A percentile compares a stretch with the other conserved stretches of the same genome.
Evolutionary conservation across 2,797 vertebrate species (phyloP).

Genomic region (Tangara arthus): DNA sequence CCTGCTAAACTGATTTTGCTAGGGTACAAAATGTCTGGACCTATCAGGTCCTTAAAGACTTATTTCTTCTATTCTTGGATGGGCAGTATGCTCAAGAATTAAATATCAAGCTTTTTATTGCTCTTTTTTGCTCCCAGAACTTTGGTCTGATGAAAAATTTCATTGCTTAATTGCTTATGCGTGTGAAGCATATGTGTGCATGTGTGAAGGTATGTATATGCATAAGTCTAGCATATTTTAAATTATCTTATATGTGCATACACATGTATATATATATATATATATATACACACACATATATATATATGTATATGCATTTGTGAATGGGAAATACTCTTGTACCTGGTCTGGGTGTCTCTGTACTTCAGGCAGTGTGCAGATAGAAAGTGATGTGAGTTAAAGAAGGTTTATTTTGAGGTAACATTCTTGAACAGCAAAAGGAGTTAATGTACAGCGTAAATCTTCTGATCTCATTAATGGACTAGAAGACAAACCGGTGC

Average conservation of each 20-base stretch:
- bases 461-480: neutral
- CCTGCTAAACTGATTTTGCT: neutral
- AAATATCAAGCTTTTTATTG: neutral
- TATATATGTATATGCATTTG: neutral
- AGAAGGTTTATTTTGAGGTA: neutral
- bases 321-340: neutral
- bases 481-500: neutral
- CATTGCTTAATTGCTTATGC: neutral
- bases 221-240: constrained; percentile 26
- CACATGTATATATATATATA: too few species aligned
- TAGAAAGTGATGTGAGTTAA: neutral
- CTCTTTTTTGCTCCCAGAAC: neutral
- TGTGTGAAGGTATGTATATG: constrained; percentile 15
- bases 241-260: neutral
- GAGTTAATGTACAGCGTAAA: neutral
- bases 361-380: neutral
- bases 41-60: neutral
- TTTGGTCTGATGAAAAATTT: neutral
- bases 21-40: neutral
- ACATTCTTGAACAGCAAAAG: neutral
- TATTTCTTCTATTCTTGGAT: neutral
- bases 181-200: neutral
- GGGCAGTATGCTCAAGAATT: neutral
- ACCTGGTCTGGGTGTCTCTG: neutral
- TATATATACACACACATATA: too few species aligned